Percentiles rank a stretch among this genome's conserved stretches.
Evolutionary conservation across 2,113 vertebrate species (phyloP).

Genomic region (Amia ocellicauda): DNA sequence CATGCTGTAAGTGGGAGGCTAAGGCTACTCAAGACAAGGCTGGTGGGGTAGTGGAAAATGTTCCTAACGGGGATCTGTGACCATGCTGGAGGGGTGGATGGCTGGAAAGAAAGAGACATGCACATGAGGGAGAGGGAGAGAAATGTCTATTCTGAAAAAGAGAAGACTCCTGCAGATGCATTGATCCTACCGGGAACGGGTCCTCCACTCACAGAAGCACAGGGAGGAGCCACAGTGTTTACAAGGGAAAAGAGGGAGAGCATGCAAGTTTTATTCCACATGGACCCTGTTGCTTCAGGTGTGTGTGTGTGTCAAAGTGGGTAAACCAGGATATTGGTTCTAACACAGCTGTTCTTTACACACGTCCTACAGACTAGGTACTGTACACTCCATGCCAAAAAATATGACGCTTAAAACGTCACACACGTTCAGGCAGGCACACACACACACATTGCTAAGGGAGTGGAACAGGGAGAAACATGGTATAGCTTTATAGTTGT

Average conservation of each 20-base stretch:
- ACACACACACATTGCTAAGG: conserved; percentile 12
- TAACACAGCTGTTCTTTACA: background rate
- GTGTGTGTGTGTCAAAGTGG: background rate
- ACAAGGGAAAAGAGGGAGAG: background rate
- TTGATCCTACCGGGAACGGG: background rate
- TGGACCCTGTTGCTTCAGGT: background rate
- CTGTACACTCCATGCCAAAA: background rate
- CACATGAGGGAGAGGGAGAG: too few species aligned
- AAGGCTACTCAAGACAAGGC: too few species aligned
- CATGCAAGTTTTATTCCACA: background rate
- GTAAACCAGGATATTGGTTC: background rate
- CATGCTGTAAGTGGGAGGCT: too few species aligned
- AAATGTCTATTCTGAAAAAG: background rate
- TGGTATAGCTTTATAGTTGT: background rate
- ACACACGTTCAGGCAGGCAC: too few species aligned
- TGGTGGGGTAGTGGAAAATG: too few species aligned
- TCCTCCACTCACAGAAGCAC: background rate
- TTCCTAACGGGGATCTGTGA: too few species aligned
- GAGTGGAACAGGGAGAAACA: background rate
- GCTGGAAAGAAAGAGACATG: too few species aligned
- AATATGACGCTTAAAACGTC: background rate
- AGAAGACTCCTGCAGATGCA: background rate
- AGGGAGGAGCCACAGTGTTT: background rate
- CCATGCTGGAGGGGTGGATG: background rate
- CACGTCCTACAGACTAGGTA: background rate